Percentiles rank a stretch among this genome's conserved stretches.
These are phyloP conservation scores for Porites australiensis DNA, from an alignment of 64 coral and sea anemone genomes.

Conservation along the genomic window DNA sequence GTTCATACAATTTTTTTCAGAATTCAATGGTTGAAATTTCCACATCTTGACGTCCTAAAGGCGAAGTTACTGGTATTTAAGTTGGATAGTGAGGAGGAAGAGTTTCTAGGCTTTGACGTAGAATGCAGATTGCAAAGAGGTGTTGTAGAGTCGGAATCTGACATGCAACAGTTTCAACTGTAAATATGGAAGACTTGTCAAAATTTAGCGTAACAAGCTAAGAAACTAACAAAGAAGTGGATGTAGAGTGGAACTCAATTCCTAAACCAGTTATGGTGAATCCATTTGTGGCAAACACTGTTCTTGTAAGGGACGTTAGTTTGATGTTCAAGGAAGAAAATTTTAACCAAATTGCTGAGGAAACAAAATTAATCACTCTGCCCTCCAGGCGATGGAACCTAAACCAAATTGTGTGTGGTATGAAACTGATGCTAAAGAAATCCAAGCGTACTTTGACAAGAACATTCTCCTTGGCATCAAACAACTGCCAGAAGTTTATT, in stretches of 20 bases:
- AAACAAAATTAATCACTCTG: too few relatives aligned
- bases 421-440: constrained; percentile 22
- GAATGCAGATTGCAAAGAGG: constrained; percentile 4
- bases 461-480: constrained; percentile 53
- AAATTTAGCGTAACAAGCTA: constrained; percentile 17
- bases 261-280: background rate
- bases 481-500: background rate
- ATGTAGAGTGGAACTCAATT: constrained; percentile 21
- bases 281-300: background rate
- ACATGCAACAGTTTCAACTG: constrained; percentile 40
- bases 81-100: constrained; percentile 20
- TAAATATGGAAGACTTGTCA: constrained; percentile 50
- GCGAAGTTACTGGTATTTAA: background rate
- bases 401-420: background rate
- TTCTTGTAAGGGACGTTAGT: background rate
- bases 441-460: constrained; percentile 33
- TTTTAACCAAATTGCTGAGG: too few relatives aligned
- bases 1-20: constrained; percentile 51
- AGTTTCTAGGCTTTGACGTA: constrained; percentile 23
- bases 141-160: constrained; percentile 22
- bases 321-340: too few relatives aligned
- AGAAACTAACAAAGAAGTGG: constrained; percentile 32
- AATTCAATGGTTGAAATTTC: background rate
- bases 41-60: background rate
- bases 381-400: too few relatives aligned